Base-by-base conservation (phyloP, 2,797 vertebrate species). In the Sebastes matsubarae region DNA sequence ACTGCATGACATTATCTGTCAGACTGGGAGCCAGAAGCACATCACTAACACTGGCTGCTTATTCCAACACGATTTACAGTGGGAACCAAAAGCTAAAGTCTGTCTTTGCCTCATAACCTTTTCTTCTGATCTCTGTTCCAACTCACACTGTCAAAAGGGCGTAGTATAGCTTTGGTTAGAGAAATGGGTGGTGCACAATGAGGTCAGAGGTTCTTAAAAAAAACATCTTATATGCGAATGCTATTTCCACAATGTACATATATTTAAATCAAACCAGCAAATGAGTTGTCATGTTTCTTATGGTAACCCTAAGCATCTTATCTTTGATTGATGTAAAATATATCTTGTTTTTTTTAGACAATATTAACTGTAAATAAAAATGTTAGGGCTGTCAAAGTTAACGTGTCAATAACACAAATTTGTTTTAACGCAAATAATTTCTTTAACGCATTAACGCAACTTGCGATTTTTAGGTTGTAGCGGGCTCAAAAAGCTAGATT, bases 201-300 rank as follows among this genome's bases (percentile, higher is more conserved):
- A 55, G 8, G 5, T 57, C 54, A 57, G 12, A 55, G 52, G 52
- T 22, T 55, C 52, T 55, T 22, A 22, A 55, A 52, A 50, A 52
- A 1, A 20, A 20, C 46, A 52, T 0, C 38, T 42, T 42, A 42
- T 0, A 16, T 42, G 5, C 38, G 0, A 42, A 7, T 54, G 52
- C n/a, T 55, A 22, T 55, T 55, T 55, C n/a, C n/a, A 55, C n/a
- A 50, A 52, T 52, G 46, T 9, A 52, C 18, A 52, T 52, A 52
- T 0, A 4, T 55, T 55, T 55, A 24, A 0, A 55, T 55, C n/a
- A 24, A 24, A 55, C 54, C 54, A 55, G 22, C 54, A 24, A 24
- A 55, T 12, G 0, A 12, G 54, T 24, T 55, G 11, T 55, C 11
- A 5, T 55, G 54, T 22, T 55, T 55, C 54, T 55, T 55, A 13